phyloP scores from a whole-genome alignment of 2,113 vertebrate genomes.

The Myiagra hebetior region DNA sequence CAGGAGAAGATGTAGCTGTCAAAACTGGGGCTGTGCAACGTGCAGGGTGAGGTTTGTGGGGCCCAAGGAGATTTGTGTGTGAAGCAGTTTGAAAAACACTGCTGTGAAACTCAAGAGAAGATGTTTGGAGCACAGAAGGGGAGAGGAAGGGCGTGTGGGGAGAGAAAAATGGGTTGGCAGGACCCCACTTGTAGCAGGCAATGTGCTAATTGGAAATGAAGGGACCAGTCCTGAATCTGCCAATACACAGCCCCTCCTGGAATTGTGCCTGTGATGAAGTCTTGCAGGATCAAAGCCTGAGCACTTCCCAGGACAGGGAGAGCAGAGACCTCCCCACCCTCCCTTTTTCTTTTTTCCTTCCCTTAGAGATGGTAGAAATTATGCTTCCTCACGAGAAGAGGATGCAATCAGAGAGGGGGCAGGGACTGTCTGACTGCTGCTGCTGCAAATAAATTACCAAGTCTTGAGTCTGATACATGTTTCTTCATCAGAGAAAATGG shows the following conservation, averaged over 20 bases:
- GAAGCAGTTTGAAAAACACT: neutral
- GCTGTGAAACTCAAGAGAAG: neutral
- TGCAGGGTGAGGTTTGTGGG: neutral
- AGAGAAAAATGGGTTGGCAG: neutral
- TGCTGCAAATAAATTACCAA: neutral
- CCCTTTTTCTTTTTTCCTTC: neutral
- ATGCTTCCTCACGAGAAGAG: neutral
- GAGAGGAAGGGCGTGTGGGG: neutral
- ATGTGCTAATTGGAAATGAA: neutral
- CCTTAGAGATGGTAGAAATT: neutral
- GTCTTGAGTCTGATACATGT: neutral
- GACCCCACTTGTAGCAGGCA: neutral
- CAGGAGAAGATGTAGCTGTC: neutral
- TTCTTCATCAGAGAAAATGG: neutral
- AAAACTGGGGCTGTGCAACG: rapidly evolving
- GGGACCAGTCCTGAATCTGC: neutral
- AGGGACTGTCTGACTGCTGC: neutral
- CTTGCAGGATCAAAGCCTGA: neutral
- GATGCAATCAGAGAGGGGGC: neutral
- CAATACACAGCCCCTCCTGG: neutral
- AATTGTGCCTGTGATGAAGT: neutral
- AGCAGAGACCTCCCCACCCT: neutral
- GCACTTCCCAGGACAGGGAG: neutral
- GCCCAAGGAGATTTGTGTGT: neutral
- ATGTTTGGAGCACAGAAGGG: neutral